Evolutionary conservation across 1,140 invertebrate species (phyloP).

Genomic region (Protaetia brevitarsis): DNA sequence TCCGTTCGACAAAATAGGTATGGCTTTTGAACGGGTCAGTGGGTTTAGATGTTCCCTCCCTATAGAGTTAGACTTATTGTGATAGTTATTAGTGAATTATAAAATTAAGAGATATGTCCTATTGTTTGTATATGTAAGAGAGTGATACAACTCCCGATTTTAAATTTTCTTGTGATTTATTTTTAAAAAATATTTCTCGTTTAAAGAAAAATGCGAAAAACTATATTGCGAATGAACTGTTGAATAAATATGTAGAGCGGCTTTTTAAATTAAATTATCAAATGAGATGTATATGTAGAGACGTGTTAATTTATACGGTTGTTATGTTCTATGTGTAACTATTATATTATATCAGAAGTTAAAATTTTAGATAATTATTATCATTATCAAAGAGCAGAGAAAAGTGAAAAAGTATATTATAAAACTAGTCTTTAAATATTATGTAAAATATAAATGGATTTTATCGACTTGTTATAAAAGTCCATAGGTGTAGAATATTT

Average conservation of each 20-base stretch:
- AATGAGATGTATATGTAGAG: conserved; percentile 24
- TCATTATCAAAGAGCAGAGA: conserved; percentile 3
- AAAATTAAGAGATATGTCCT: too few relatives aligned
- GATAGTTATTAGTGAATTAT: conserved; percentile 15
- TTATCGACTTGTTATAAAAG: conserved; percentile 36
- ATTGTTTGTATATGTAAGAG: conserved; percentile 3
- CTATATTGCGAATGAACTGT: conserved; percentile 1
- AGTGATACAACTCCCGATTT: too few relatives aligned
- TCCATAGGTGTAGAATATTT: conserved; percentile 17
- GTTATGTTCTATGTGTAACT: conserved; percentile 28
- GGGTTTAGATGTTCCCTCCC: background rate
- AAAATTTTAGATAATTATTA: conserved; percentile 26
- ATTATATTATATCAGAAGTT: conserved; percentile 29
- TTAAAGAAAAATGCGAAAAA: background rate
- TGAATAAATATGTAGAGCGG: background rate
- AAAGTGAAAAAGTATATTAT: background rate
- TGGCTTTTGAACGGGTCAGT: background rate
- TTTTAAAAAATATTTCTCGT: background rate
- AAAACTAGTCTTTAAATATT: conserved; percentile 33
- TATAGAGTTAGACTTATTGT: conserved; percentile 17
- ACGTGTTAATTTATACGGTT: conserved; percentile 18
- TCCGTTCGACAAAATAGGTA: too few relatives aligned
- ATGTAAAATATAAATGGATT: conserved; percentile 28
- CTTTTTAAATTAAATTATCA: conserved; percentile 26
- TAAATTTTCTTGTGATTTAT: conserved; percentile 5